Conservation (phyloP, 2,888 invertebrate genomes). For the Pandemis cinnamomeana region DNA sequence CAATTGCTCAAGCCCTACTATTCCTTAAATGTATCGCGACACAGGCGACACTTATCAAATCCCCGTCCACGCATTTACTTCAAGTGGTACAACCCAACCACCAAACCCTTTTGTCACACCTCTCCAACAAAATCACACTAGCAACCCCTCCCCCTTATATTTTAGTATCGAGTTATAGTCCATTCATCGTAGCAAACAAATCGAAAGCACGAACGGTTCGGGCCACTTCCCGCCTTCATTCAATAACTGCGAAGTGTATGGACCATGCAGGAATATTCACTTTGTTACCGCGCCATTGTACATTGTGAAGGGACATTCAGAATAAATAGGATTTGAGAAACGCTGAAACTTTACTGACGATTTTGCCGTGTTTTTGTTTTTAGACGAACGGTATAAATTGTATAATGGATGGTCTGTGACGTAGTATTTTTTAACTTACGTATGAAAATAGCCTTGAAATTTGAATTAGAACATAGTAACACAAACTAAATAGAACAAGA, state of each 20-base stretch:
- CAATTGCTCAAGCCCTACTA: no score
- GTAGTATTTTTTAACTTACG: no score
- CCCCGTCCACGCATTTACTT: no score
- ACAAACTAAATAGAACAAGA: neutral
- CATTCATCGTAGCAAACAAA: slow-evolving; percentile 73
- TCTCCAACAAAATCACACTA: slow-evolving; percentile 43
- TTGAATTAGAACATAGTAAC: no score
- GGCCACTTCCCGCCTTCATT: slow-evolving; percentile 66
- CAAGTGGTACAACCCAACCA: no score
- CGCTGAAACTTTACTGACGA: slow-evolving; percentile 9
- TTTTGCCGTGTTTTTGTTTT: slow-evolving; percentile 33
- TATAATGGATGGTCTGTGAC: no score
- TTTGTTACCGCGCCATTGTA: slow-evolving; percentile 51
- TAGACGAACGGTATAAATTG: neutral
- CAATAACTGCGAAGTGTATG: slow-evolving; percentile 56
- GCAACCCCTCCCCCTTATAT: slow-evolving; percentile 43
- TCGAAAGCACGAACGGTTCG: slow-evolving; percentile 58
- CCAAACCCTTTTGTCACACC: slow-evolving; percentile 35
- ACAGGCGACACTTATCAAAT: no score
- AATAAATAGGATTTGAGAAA: slow-evolving; percentile 69
- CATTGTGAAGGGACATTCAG: slow-evolving; percentile 67
- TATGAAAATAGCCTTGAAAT: no score
- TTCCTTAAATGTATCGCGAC: no score
- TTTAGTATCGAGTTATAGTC: slow-evolving; percentile 68
- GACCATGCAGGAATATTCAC: slow-evolving; percentile 64